A percentile compares a stretch with the other conserved stretches of the same genome.
phyloP scores from a whole-genome alignment of 2,888 invertebrate species.

The Clostera curtula region DNA sequence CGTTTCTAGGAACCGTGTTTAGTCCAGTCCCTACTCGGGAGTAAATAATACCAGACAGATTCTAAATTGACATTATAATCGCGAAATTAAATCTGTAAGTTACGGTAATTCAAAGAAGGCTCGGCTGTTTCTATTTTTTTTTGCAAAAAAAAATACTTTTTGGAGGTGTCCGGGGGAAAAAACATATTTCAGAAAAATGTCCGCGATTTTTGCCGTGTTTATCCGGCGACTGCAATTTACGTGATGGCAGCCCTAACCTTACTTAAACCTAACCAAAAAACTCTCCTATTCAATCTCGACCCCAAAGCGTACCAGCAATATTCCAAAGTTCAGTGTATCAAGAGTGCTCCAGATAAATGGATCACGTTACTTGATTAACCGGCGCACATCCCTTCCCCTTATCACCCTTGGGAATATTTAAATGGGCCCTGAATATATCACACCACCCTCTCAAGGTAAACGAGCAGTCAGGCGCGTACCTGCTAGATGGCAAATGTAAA shows the following conservation, averaged over 20 bases:
- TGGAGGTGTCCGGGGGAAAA: too few species aligned
- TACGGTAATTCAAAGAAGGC: too few species aligned
- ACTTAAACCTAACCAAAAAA: constrained; percentile 1
- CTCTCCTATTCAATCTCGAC: constrained; percentile 35
- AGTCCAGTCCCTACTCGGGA: too few species aligned
- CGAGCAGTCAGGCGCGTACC: constrained; percentile 55
- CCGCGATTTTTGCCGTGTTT: too few species aligned
- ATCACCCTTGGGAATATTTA: constrained; percentile 72
- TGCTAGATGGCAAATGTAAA: constrained; percentile 59
- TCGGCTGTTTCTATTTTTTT: too few species aligned
- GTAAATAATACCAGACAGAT: constrained; percentile 43
- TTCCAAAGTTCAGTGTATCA: constrained; percentile 68
- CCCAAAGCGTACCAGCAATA: constrained; percentile 58
- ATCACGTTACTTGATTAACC: constrained; percentile 75
- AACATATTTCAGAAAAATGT: too few species aligned
- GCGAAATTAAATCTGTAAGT: constrained; percentile 50
- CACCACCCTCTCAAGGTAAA: constrained; percentile 59
- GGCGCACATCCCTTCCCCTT: constrained; percentile 67
- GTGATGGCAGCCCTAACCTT: background rate
- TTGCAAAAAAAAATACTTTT: too few species aligned
- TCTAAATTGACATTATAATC: constrained; percentile 58
- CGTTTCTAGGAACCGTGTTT: too few species aligned
- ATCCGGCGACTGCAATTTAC: too few species aligned
- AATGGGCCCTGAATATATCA: constrained; percentile 71
- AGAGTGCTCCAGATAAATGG: constrained; percentile 72